Base-by-base conservation (phyloP, 2,888 invertebrate species). In the Apamea crenata region DNA sequence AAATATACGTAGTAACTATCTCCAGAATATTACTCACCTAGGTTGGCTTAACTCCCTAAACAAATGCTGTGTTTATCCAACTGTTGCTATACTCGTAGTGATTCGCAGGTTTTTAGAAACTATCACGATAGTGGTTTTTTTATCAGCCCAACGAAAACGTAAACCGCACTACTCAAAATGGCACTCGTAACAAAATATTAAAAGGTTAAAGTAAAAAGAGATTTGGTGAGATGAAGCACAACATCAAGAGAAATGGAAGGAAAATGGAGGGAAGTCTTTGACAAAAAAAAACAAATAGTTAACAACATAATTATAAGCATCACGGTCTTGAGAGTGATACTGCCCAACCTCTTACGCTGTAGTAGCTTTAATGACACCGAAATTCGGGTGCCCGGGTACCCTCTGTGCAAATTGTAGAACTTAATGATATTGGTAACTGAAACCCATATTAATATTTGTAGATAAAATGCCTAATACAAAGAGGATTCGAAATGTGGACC, bases 21-120 rank as follows among this genome's bases (percentile, higher is more conserved):
- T 77, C 67, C 67, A 69, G 63, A 67, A 63, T 67, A 82, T 85
- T 82, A 83, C 76, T 83, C 80, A 83, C 67, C 79, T 70, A 68
- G 67, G 63, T 63, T 56, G 61, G 44, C 74, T 76, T 76, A 66
- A 65, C 53, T 81, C 36, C 69, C 56, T 81, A 76, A 78, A 79
- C 80, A 79, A 71, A 76, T 73, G 40, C 69, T 81, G 66, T 79
- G 75, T 87, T 32, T n/a, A 56, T 80, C 74, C 65, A 74, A 74
- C 44, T 68, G 72, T 67, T 83, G 16, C 72, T 36, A 70, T 77
- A n/a, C n/a, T n/a, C n/a, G n/a, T n/a, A 66, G 69, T 59, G 70
- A 71, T 77, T 71, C 59, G 59, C 18, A 10, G 21, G 21, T 82
- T 71, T 77, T 70, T 4, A 29, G 50, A 50, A 59, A 25, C 18